Evolutionary conservation across 2,797 vertebrate genomes (phyloP), one percentile per base, ranked within the genome.

Genomic region (Neosilurus hyrtlii): DNA sequence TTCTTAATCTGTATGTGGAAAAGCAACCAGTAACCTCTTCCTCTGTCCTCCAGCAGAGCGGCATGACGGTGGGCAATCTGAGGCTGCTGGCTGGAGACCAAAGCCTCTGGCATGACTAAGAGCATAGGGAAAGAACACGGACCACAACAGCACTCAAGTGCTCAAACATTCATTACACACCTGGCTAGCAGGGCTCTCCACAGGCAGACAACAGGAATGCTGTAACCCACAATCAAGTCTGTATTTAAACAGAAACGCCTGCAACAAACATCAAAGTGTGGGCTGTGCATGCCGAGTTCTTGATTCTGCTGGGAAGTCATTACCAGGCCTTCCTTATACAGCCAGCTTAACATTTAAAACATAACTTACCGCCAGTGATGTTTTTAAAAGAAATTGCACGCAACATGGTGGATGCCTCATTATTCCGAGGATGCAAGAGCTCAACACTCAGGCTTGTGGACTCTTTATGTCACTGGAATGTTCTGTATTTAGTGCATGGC

Each of bases 271-370:
- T 94, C 91, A 94, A 93, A 93, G 91, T 91, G 89, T 82, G 75
- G 86, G 59, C 84, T 80, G 85, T 83, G 73, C 89, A 87, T 82
- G 87, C 86, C 87, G 84, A 79, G 89, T 86, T 91, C 86, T 84
- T 82, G 86, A 90, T 90, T 94, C 93, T 91, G 92, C 89, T 89
- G 93, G 92, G 93, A 94, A 93, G 93, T 94, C 93, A 91, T 93
- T 94, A 94, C 85, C 86, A 80, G 93, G 91, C 91, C 88, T 88
- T 89, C 89, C 92, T 93, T 90, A 92, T 86, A 66, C 85, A 85
- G 88, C 83, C 85, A 88, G 88, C 92, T 91, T 88, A 92, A 89
- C 88, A 86, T 89, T 88, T 89, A 86, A 88, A 91, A 84, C 79
- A 79, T 85, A 86, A 75, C 78, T 43, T 70, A 82, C 79, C 61